Percentiles rank a stretch among this genome's conserved stretches.
Evolutionary conservation across 2,888 invertebrate species (phyloP).

Genomic region (Plutella xylostella): DNA sequence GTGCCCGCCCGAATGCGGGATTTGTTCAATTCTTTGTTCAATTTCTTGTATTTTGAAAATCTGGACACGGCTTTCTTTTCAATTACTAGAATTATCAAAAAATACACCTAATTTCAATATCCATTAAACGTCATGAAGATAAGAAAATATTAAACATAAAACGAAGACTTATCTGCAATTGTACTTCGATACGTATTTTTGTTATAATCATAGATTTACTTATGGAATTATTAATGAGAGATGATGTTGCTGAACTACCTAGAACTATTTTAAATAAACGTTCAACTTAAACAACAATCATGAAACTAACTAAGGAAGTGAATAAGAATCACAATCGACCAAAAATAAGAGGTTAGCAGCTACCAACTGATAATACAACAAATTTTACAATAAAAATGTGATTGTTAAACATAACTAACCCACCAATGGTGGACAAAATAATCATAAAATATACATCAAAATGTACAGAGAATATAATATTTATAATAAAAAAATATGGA

Average conservation of each 20-base stretch:
- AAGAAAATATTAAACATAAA: conserved; percentile 44
- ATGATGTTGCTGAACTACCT: conserved; percentile 27
- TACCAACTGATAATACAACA: conserved; percentile 62
- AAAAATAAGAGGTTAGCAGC: conserved; percentile 44
- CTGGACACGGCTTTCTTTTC: conserved; percentile 51
- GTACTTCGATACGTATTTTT: conserved; percentile 70
- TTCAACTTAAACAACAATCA: conserved; percentile 44
- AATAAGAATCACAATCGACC: conserved; percentile 41
- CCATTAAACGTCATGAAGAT: conserved; percentile 33
- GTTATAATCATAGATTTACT: conserved; percentile 41
- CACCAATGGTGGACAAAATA: conserved; percentile 47
- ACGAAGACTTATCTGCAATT: conserved; percentile 57
- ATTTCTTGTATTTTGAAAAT: conserved; percentile 28
- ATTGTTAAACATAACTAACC: conserved; percentile 60
- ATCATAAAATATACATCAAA: conserved; percentile 70
- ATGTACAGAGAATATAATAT: conserved; percentile 69
- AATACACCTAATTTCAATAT: conserved; percentile 36
- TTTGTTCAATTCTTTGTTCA: conserved; percentile 34
- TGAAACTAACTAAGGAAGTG: conserved; percentile 41
- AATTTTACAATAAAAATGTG: conserved; percentile 62
- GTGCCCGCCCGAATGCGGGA: conserved; percentile 34
- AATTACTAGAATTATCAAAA: conserved; percentile 22
- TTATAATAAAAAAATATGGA: conserved; percentile 62
- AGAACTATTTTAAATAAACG: conserved; percentile 32
- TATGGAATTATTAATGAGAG: conserved; percentile 48